Conservation (phyloP, 2,113 vertebrate genomes). For the Alouatta palliata region DNA sequence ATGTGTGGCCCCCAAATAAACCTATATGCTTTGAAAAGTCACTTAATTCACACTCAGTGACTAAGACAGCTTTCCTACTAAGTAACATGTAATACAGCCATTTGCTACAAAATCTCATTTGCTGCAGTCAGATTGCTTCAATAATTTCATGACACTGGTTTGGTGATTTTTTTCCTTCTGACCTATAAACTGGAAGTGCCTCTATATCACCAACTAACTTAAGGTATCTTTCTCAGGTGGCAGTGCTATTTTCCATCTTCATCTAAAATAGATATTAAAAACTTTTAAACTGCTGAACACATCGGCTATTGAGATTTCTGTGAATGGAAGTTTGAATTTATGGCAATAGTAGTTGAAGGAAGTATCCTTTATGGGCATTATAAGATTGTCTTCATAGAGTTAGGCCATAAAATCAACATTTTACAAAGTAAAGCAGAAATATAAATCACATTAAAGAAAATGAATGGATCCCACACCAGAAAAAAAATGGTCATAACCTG, state of each 20-base stretch:
- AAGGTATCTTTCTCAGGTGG: background rate
- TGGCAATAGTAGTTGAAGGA: background rate
- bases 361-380: background rate
- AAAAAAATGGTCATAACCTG: constrained; percentile 47
- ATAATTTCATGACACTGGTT: background rate
- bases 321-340: background rate
- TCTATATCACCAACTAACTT: background rate
- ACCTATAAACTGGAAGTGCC: background rate
- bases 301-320: background rate
- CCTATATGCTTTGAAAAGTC: background rate
- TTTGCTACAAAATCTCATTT: constrained; percentile 50
- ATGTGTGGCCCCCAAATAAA: background rate
- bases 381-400: background rate
- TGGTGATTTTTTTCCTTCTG: background rate
- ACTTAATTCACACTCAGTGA: constrained; percentile 4
- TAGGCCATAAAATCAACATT: constrained; percentile 53
- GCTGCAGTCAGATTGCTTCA: background rate
- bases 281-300: background rate
- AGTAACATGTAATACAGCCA: background rate
- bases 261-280: background rate
- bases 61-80: background rate
- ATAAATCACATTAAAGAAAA: constrained; percentile 41
- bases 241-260: background rate
- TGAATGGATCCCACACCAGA: background rate
- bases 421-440: constrained; percentile 39